Conservation (phyloP, 2,797 vertebrate genomes). For the Pantherophis vulpinus region DNA sequence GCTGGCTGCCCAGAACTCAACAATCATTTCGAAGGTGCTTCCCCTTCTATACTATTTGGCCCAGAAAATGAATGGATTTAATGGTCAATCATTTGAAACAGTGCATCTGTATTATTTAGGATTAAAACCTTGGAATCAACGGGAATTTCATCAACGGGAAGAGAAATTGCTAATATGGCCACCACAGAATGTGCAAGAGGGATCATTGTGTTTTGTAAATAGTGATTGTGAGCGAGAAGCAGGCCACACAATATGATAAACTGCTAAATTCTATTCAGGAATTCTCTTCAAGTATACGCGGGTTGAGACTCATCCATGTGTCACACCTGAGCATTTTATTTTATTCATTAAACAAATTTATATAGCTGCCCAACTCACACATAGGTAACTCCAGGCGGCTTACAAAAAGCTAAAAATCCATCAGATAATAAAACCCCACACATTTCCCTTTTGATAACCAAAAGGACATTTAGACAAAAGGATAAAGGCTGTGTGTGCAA, state of each 20-base stretch:
- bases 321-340: background rate
- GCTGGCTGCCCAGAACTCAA: background rate
- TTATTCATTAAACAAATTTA: background rate
- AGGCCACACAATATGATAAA: background rate
- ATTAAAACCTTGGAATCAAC: background rate
- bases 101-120: background rate
- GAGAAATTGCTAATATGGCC: background rate
- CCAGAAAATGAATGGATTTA: background rate
- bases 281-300: background rate
- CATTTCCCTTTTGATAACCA: background rate
- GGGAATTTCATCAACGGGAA: background rate
- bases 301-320: background rate
- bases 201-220: background rate
- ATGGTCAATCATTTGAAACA: background rate
- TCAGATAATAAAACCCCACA: background rate
- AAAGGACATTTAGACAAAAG: background rate
- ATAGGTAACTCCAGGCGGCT: no score
- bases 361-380: no score
- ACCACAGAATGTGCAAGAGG: background rate
- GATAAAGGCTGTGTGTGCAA: background rate
- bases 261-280: background rate
- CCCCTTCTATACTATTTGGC: rapidly evolving
- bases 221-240: background rate
- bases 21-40: background rate
- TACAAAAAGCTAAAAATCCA: background rate